Evolutionary conservation across 2,888 invertebrate species (phyloP), one percentile per base, ranked within the genome.

Genomic region (Eurytoma californica): DNA sequence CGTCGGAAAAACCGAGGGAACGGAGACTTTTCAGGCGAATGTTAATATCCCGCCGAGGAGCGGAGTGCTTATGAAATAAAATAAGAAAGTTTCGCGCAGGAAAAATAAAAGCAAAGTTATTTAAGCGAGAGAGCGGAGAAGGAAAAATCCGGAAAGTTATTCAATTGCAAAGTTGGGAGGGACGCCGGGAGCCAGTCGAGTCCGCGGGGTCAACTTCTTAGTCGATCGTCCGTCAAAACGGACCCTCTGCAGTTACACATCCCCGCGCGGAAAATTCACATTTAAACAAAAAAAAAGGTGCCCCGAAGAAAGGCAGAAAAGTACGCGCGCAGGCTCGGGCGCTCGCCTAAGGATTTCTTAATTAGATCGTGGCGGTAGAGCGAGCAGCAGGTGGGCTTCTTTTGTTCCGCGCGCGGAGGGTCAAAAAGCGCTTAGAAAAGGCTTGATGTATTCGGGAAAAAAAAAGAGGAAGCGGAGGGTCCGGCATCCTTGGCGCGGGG

Each of bases 271-370:
- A n/a, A 51, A 20, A 18, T n/a, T 24, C 68, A n/a, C 13, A 3
- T 39, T 61, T 13, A 12, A 12, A 69, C 9, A 49, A 30, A 58
- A 66, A 65, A 51, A 61, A 30, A 69, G n/a, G 24, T 2, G 2
- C 24, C 24, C 24, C 1, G 39, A 53, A 61, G n/a, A 67, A 53
- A n/a, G 84, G 18, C 5, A 30, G 57, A 3, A 24, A 39, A 18
- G n/a, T 18, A 13, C 30, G 49, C 20, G 13, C 49, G 73, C 24
- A 65, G 13, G 47, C 47, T 51, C 69, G 77, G 78, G 84, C 84
- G 82, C 84, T 85, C 86, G 86, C 86, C 86, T 88, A 87, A 87
- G 87, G 88, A 88, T 87, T 88, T 86, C 86, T 87, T 88, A 88
- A 88, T 88, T 88, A 88, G 87, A 88, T 88, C 84, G 84, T 84